A percentile compares a stretch with the other conserved stretches of the same genome.
Evolutionary conservation across 1,140 invertebrate species (phyloP).

Genomic region (Cydia fagiglandana): DNA sequence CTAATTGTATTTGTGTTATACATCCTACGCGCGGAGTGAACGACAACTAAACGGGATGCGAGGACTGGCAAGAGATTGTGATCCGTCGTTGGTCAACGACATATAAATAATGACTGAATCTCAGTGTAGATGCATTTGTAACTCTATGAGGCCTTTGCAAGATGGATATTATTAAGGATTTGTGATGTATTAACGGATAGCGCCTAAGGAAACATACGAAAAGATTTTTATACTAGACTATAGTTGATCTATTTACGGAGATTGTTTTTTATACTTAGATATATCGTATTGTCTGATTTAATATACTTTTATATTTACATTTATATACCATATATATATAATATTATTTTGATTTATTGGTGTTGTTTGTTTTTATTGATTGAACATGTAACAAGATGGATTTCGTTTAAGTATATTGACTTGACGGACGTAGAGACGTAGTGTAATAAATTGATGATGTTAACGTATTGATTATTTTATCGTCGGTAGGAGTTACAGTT

Average conservation of each 20-base stretch:
- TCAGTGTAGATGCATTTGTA: slow-evolving; percentile 80
- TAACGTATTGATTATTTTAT: slow-evolving; percentile 74
- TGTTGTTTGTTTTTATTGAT: slow-evolving; percentile 81
- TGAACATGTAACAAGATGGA: slow-evolving; percentile 74
- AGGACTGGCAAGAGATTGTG: slow-evolving; percentile 78
- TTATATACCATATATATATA: slow-evolving; percentile 62
- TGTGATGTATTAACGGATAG: slow-evolving; percentile 81
- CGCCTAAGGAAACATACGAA: slow-evolving; percentile 80
- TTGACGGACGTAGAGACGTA: slow-evolving; percentile 52
- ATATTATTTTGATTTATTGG: slow-evolving; percentile 77
- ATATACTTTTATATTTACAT: slow-evolving; percentile 77
- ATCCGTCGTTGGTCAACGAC: slow-evolving; percentile 79
- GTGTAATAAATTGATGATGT: slow-evolving; percentile 54
- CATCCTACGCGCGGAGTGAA: slow-evolving; percentile 73
- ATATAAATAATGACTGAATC: slow-evolving; percentile 80
- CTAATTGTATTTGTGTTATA: slow-evolving; percentile 79
- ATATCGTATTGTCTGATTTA: slow-evolving; percentile 81
- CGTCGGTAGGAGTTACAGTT: slow-evolving; percentile 67
- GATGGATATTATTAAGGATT: slow-evolving; percentile 79
- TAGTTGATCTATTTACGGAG: slow-evolving; percentile 80
- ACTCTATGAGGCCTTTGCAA: slow-evolving; percentile 80
- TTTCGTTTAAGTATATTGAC: slow-evolving; percentile 61
- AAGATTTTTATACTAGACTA: slow-evolving; percentile 80
- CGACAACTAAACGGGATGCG: slow-evolving; percentile 65
- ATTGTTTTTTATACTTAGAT: slow-evolving; percentile 81